These are phyloP conservation scores for Bombus waltoni DNA, from an alignment of 1,140 invertebrate genomes.

Conservation along the genomic window DNA sequence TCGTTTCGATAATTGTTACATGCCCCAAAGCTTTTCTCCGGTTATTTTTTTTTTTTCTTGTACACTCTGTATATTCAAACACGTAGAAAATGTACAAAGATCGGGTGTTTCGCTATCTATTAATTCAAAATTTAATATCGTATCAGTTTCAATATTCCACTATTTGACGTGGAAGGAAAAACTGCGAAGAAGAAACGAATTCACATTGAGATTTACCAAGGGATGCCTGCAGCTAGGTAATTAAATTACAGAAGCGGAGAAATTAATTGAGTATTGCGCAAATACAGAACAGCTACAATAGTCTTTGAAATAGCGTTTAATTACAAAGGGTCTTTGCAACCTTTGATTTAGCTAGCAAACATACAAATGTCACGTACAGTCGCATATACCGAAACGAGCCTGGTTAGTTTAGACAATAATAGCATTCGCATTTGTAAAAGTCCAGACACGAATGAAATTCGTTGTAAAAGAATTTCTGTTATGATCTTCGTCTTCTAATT, in stretches of 20 bases:
- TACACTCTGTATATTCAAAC: background rate
- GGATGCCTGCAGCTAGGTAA: background rate
- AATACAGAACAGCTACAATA: background rate
- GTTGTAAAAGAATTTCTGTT: too few relatives aligned
- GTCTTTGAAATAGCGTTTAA: conserved; percentile 46
- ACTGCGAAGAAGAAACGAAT: background rate
- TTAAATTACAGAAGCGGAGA: conserved; percentile 27
- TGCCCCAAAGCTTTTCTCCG: too few relatives aligned
- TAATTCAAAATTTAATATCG: background rate
- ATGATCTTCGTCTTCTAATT: background rate
- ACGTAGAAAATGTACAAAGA: background rate
- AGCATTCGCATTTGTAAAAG: background rate
- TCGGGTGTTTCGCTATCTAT: background rate
- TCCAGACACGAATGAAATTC: background rate
- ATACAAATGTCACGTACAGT: background rate
- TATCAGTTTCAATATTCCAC: background rate
- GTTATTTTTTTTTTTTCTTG: too few relatives aligned
- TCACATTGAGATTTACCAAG: background rate
- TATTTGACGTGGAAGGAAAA: background rate
- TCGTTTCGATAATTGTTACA: too few relatives aligned
- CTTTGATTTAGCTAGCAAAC: conserved; percentile 25
- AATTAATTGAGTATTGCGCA: conserved; percentile 36
- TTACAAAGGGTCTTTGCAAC: conserved; percentile 42
- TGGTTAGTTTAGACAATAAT: background rate
- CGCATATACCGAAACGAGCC: background rate